phyloP scores from a whole-genome alignment of 53 echinoderm and acorn worm genomes.

The Echinarachnius parma region DNA sequence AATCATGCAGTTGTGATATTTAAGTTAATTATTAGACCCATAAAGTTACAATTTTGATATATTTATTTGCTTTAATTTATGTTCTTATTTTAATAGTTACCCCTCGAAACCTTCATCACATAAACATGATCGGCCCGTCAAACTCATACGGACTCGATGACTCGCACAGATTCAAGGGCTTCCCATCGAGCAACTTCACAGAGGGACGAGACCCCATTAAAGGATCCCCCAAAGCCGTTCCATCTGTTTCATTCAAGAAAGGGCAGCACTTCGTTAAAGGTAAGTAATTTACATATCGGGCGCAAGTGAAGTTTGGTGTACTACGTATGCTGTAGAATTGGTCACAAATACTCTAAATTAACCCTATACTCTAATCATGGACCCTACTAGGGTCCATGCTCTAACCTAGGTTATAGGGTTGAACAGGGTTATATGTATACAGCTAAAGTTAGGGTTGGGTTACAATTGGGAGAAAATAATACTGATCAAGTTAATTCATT shows the following conservation, averaged over 20 bases:
- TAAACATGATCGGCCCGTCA: constrained; percentile 16
- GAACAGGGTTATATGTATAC: too few species aligned
- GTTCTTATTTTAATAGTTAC: constrained; percentile 49
- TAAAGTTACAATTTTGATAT: neutral
- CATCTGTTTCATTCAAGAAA: constrained; percentile 53
- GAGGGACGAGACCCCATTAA: constrained; percentile 56
- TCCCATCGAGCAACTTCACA: constrained; percentile 67
- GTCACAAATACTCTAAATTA: too few species aligned
- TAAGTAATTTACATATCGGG: constrained; percentile 1
- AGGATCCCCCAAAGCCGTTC: constrained; percentile 54
- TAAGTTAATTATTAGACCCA: neutral
- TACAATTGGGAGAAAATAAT: too few species aligned
- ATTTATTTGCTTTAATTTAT: neutral
- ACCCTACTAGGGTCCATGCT: too few species aligned
- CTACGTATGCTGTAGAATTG: too few species aligned
- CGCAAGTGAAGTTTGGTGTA: too few species aligned
- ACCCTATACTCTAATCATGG: too few species aligned
- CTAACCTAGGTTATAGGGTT: too few species aligned
- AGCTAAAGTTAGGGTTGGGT: too few species aligned
- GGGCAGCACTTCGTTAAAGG: constrained; percentile 94
- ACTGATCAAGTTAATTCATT: too few species aligned
- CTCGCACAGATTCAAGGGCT: constrained; percentile 68
- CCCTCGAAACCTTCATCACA: constrained; percentile 55
- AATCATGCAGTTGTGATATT: neutral
- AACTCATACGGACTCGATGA: constrained; percentile 10